phyloP scores from a whole-genome alignment of 2,888 invertebrate species.

The Tuberolachnus salignus region DNA sequence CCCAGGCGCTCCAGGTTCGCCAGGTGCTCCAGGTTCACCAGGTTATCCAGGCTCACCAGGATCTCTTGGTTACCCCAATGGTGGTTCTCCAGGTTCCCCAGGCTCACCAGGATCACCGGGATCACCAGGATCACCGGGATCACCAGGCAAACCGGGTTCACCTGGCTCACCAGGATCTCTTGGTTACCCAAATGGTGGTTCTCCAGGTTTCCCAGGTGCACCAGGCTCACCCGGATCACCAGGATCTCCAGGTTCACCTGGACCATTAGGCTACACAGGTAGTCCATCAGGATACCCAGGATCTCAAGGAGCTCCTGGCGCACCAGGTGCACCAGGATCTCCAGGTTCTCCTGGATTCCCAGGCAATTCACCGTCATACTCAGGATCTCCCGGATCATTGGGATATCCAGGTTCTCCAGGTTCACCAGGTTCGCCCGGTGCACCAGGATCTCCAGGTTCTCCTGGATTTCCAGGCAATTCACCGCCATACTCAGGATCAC shows the following conservation, averaged over 20 bases:
- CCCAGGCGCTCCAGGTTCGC: slow-evolving; percentile 57
- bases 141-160: slow-evolving; percentile 60
- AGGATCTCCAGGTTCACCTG: slow-evolving; percentile 57
- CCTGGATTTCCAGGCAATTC: slow-evolving; percentile 61
- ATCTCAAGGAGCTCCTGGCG: background rate
- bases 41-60: slow-evolving; percentile 54
- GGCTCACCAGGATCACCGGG: slow-evolving; percentile 60
- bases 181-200: slow-evolving; percentile 57
- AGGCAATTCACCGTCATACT: slow-evolving; percentile 49
- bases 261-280: slow-evolving; percentile 58
- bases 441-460: slow-evolving; percentile 33
- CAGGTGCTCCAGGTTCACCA: slow-evolving; percentile 24
- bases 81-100: slow-evolving; percentile 59
- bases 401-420: slow-evolving; percentile 59
- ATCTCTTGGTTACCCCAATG: slow-evolving; percentile 56
- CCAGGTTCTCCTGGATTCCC: slow-evolving; percentile 58
- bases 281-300: slow-evolving; percentile 61
- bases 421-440: slow-evolving; percentile 38
- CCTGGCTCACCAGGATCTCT: slow-evolving; percentile 58
- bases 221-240: slow-evolving; percentile 21
- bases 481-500: slow-evolving; percentile 61
- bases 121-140: slow-evolving; percentile 60
- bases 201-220: slow-evolving; percentile 58
- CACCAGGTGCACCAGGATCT: slow-evolving; percentile 56
- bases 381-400: slow-evolving; percentile 27